A percentile compares a stretch with the other conserved stretches of the same genome.
These are phyloP conservation scores for Allacma fusca DNA, from an alignment of 2,888 invertebrate genomes.

Conservation along the genomic window DNA sequence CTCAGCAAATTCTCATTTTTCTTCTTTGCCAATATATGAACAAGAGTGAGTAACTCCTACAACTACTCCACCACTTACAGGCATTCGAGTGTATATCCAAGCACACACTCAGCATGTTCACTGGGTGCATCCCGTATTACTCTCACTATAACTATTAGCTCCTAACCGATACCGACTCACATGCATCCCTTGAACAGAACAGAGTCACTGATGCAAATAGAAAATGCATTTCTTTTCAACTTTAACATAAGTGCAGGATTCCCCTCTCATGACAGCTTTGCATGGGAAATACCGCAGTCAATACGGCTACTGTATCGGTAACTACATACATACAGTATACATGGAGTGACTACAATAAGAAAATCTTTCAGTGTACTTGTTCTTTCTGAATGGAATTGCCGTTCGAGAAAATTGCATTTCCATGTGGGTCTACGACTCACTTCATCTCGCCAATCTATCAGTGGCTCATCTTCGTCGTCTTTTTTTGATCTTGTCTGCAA, in stretches of 20 bases:
- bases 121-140: no score
- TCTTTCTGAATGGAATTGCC: constrained; percentile 22
- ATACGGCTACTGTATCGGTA: no score
- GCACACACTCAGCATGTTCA: neutral
- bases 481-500: constrained; percentile 17
- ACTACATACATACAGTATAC: neutral
- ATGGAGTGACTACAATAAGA: neutral
- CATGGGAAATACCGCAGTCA: no score
- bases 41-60: neutral
- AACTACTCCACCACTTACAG: no score
- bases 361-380: neutral
- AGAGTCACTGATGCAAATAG: no score
- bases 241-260: no score
- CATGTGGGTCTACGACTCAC: constrained; percentile 37
- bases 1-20: constrained; percentile 31
- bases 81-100: neutral
- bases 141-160: no score
- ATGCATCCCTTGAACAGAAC: no score
- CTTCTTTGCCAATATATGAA: constrained; percentile 22
- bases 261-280: no score
- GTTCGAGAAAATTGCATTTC: constrained; percentile 40
- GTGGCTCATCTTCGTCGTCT: constrained; percentile 20
- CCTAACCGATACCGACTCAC: no score
- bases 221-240: no score
- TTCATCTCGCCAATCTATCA: constrained; percentile 32